Conservation (phyloP, 2,888 invertebrate genomes). For the Lobophora halterata region DNA sequence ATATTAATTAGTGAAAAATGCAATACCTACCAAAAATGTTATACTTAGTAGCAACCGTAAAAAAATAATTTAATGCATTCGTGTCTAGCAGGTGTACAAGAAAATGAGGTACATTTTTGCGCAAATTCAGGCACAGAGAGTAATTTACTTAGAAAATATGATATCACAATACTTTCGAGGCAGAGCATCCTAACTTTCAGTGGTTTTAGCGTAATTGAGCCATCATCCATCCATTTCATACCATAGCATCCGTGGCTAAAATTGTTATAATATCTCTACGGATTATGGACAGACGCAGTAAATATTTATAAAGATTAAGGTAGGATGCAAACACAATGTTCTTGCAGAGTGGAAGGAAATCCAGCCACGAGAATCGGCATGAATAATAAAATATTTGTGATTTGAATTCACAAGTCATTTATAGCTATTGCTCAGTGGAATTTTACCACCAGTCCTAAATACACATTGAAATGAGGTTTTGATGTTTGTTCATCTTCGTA, state of each 20-base stretch:
- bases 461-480: constrained; percentile 22
- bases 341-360: constrained; percentile 31
- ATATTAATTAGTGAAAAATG: too few species aligned
- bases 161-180: too few species aligned
- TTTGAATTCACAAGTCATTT: constrained; percentile 36
- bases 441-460: constrained; percentile 33
- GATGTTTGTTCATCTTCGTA: constrained; percentile 24
- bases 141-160: constrained; percentile 3
- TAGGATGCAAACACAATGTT: constrained; percentile 17
- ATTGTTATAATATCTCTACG: too few species aligned
- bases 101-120: constrained; percentile 26
- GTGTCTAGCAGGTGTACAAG: constrained; percentile 32
- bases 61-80: constrained; percentile 30
- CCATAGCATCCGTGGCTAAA: too few species aligned
- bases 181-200: too few species aligned
- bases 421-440: constrained; percentile 34
- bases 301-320: too few species aligned
- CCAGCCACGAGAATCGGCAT: constrained; percentile 27
- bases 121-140: constrained; percentile 8
- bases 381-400: constrained; percentile 36
- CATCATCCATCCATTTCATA: too few species aligned
- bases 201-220: too few species aligned
- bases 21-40: too few species aligned
- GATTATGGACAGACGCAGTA: too few species aligned
- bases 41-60: too few species aligned